Evolutionary conservation across 2,113 vertebrate genomes (phyloP), one percentile per base, ranked within the genome.

Genomic region (Heloderma charlesbogerti): DNA sequence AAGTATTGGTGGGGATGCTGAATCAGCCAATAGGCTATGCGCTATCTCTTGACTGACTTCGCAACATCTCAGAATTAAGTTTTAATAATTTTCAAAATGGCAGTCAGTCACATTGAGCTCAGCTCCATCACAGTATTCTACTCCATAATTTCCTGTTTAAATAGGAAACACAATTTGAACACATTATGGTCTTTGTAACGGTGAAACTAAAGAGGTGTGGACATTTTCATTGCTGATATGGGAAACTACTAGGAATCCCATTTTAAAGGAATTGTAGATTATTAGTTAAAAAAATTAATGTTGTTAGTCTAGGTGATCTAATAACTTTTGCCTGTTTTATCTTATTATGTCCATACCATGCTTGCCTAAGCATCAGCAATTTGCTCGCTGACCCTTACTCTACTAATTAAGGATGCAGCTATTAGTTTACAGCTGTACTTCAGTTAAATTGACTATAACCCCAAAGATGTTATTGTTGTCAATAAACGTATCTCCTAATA

Each of bases 301-400:
- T 1, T 66, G 7, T n/a, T 92, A 91, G 60, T 74, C 94, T 66
- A 6, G 89, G 54, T 81, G 2, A 93, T 16, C 0, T 89, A 86
- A 69, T 88, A 89, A 86, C 66, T 87, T 34, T 40, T 88, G 88
- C 90, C 54, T 88, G 48, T 91, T 86, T 91, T 90, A 89, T 43
- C 67, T 16, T 88, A 29, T 4, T 94, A 94, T 92, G n/a, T 80
- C 89, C 31, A 0, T 7, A 0, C 94, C 5, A 6, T 91, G 75
- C 72, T 94, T 90, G 90, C 86, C 78, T 94, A 57, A 94, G 92
- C 80, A 88, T 84, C 90, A 91, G 89, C 37, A 88, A 54, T 91
- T n/a, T 92, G 88, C 90, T 89, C 77, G 89, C 90, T 96, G 87
- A 95, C 85, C 77, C 84, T 95, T 95, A 57, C 75, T 92, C 94